phyloP scores from a whole-genome alignment of 2,888 invertebrate species.

The Ochropleura leucogaster region DNA sequence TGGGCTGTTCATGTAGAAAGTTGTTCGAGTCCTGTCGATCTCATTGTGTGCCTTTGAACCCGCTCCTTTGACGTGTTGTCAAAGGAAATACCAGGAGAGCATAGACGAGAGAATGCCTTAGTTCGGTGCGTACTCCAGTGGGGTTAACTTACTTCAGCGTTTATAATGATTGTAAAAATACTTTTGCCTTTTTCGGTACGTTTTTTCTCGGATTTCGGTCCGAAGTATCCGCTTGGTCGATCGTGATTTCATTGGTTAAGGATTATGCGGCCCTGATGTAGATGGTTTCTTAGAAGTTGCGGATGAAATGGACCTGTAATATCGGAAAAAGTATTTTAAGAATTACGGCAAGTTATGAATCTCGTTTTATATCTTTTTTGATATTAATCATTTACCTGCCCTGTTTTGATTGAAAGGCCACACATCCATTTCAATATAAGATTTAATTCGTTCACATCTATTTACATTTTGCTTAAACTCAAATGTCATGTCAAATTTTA shows the following conservation, averaged over 20 bases:
- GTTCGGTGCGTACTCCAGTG: conserved; percentile 50
- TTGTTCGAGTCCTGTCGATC: conserved; percentile 56
- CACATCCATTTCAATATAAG: not conserved
- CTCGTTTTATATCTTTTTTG: not conserved
- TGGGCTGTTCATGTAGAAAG: conserved; percentile 51
- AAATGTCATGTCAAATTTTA: not conserved
- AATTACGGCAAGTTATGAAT: not conserved
- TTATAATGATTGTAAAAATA: conserved; percentile 48
- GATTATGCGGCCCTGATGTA: conserved; percentile 23
- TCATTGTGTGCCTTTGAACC: conserved; percentile 61
- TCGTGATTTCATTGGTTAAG: conserved; percentile 12
- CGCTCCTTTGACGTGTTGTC: conserved; percentile 59
- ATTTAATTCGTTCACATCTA: not conserved
- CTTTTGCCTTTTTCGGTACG: conserved; percentile 22
- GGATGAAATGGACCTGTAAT: not conserved
- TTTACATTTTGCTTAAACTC: conserved; percentile 3
- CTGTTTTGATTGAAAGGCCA: not conserved
- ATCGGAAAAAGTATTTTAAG: not conserved
- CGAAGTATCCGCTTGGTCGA: conserved; percentile 19
- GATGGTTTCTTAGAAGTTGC: not conserved
- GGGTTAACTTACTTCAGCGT: conserved; percentile 50
- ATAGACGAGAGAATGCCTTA: conserved; percentile 55
- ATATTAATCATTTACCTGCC: not conserved
- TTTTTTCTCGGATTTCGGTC: conserved; percentile 10
- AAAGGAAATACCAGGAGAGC: conserved; percentile 63